Conservation (phyloP, 2,888 invertebrate genomes). For the Catocala sponsa region DNA sequence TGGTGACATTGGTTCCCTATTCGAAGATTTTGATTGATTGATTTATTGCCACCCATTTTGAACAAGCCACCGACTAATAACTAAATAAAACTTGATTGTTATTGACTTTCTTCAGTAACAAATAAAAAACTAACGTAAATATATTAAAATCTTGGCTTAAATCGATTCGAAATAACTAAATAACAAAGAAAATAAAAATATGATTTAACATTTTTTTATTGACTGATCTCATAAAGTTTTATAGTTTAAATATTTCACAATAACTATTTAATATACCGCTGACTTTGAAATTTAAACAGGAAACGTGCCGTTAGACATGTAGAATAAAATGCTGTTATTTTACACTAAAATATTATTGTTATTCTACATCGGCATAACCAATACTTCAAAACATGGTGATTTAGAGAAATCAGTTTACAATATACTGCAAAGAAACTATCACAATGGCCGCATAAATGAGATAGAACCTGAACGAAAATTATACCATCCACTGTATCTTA, state of each 20-base stretch:
- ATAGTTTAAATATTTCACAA: conserved; percentile 28
- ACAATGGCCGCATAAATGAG: too few relatives aligned
- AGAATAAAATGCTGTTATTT: conserved; percentile 55
- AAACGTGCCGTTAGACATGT: conserved; percentile 45
- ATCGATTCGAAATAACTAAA: conserved; percentile 6
- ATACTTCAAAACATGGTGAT: conserved; percentile 47
- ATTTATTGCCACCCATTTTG: too few relatives aligned
- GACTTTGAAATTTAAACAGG: conserved; percentile 4
- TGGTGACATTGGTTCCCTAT: not conserved
- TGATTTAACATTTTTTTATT: not conserved
- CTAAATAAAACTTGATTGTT: too few relatives aligned
- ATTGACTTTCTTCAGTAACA: too few relatives aligned
- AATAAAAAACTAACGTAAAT: too few relatives aligned
- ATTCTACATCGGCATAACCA: conserved; percentile 22
- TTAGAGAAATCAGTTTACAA: conserved; percentile 24
- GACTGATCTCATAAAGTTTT: conserved; percentile 17
- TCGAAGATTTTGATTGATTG: too few relatives aligned
- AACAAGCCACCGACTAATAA: too few relatives aligned
- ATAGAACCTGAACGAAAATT: too few relatives aligned
- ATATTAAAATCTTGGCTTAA: not conserved
- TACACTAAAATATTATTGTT: conserved; percentile 24
- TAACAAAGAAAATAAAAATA: too few relatives aligned
- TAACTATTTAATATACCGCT: conserved; percentile 11
- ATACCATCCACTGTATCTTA: too few relatives aligned
- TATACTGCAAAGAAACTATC: too few relatives aligned